Evolutionary conservation across 1,140 invertebrate species (phyloP).

Genomic region (Bombus waltoni): DNA sequence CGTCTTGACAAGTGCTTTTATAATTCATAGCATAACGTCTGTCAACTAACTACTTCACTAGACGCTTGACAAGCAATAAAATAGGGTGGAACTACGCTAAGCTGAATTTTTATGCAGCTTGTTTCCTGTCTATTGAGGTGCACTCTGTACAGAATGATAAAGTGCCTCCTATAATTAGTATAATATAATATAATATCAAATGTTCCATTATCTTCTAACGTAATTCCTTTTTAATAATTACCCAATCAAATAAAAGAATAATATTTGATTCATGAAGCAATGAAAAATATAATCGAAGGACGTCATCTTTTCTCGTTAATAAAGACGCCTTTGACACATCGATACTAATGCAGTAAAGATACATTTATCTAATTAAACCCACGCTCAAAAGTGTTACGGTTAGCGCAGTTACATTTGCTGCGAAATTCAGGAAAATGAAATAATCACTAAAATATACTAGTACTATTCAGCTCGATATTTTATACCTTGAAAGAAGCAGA

Average conservation of each 20-base stretch:
- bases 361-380: too few species aligned
- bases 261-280: too few species aligned
- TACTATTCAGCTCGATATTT: not conserved
- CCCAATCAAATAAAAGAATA: too few species aligned
- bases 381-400: too few species aligned
- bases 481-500: not conserved
- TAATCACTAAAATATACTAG: too few species aligned
- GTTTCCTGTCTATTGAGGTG: not conserved
- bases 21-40: too few species aligned
- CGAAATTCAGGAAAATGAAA: too few species aligned
- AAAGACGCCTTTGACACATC: not conserved
- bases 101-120: not conserved
- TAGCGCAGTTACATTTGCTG: too few species aligned
- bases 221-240: not conserved
- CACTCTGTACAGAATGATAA: not conserved
- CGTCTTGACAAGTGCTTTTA: not conserved
- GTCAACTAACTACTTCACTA: not conserved
- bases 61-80: conserved; percentile 1
- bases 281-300: too few species aligned
- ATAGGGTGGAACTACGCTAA: not conserved
- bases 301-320: not conserved
- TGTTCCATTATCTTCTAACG: too few species aligned
- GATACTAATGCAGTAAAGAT: too few species aligned
- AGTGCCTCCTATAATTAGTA: not conserved
- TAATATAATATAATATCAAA: not conserved